Conservation (phyloP, 2,797 vertebrate genomes). For the Urosaurus nigricauda region DNA sequence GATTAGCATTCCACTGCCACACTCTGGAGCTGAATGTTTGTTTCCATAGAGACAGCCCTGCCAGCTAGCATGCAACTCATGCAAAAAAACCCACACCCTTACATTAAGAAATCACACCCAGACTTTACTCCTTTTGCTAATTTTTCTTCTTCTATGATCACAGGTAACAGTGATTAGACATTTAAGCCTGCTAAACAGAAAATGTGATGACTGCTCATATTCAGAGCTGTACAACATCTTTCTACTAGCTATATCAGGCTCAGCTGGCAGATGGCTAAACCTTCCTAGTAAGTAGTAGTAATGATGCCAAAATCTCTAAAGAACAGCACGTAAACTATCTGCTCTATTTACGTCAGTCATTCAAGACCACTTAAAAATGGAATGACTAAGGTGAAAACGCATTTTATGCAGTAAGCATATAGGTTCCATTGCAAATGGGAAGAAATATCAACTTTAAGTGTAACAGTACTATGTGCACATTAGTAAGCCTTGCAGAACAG, state of each 20-base stretch:
- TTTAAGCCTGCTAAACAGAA: slow-evolving; percentile 57
- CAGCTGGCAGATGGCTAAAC: slow-evolving; percentile 23
- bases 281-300: slow-evolving; percentile 28
- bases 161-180: slow-evolving; percentile 41
- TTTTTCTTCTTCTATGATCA: slow-evolving; percentile 12
- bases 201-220: slow-evolving; percentile 31
- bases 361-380: slow-evolving; percentile 19
- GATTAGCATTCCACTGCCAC: slow-evolving; percentile 75
- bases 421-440: not conserved
- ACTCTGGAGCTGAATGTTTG: slow-evolving; percentile 66
- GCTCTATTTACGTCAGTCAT: slow-evolving; percentile 10
- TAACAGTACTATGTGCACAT: not conserved
- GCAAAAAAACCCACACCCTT: slow-evolving; percentile 60
- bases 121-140: slow-evolving; percentile 14
- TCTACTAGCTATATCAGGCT: slow-evolving; percentile 2
- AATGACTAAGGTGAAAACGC: not conserved
- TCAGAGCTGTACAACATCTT: not conserved
- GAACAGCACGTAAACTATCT: slow-evolving; percentile 8
- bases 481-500: not conserved
- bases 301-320: slow-evolving; percentile 26
- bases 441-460: not conserved
- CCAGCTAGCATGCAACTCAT: slow-evolving; percentile 51
- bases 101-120: slow-evolving; percentile 49
- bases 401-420: not conserved
- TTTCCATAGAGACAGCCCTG: slow-evolving; percentile 75